phyloP scores from a whole-genome alignment of 2,888 invertebrate species.

The Andrena praecox region DNA sequence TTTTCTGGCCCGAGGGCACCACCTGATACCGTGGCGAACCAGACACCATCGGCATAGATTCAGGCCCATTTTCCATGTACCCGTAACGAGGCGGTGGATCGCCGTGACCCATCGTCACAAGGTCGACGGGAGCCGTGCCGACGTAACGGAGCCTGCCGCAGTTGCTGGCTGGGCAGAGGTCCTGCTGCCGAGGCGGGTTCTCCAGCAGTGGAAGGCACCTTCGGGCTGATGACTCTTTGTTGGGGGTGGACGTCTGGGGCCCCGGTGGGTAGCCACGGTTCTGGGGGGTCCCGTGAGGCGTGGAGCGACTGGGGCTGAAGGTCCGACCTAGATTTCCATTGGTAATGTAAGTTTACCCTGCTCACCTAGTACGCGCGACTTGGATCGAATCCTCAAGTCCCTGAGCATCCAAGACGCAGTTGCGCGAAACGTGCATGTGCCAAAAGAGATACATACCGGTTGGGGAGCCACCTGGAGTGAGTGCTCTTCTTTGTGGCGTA shows the following conservation, averaged over 20 bases:
- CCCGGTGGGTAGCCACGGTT: constrained; percentile 75
- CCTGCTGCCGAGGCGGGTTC: constrained; percentile 73
- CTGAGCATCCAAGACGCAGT: not conserved
- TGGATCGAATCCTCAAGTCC: not conserved
- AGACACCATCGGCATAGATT: constrained; percentile 80
- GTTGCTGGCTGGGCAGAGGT: constrained; percentile 77
- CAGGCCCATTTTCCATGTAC: constrained; percentile 77
- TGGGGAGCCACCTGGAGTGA: constrained; percentile 82
- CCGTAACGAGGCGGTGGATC: constrained; percentile 78
- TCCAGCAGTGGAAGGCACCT: constrained; percentile 81
- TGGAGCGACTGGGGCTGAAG: constrained; percentile 69
- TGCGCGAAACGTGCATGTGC: not conserved
- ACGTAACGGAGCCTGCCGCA: constrained; percentile 80
- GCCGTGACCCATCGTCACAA: constrained; percentile 67
- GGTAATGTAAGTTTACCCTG: not conserved
- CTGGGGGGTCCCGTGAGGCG: constrained; percentile 73
- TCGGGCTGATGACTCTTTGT: constrained; percentile 82
- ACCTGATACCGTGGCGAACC: constrained; percentile 81
- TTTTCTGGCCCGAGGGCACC: constrained; percentile 73
- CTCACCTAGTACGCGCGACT: not conserved
- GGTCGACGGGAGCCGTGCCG: constrained; percentile 75
- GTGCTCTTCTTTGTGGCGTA: constrained; percentile 85
- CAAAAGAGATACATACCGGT: constrained; percentile 71
- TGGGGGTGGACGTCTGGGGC: constrained; percentile 82
- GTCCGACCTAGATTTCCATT: constrained; percentile 59